phyloP scores from a whole-genome alignment of 2,797 vertebrate species.

The Acipenser transmontanus region DNA sequence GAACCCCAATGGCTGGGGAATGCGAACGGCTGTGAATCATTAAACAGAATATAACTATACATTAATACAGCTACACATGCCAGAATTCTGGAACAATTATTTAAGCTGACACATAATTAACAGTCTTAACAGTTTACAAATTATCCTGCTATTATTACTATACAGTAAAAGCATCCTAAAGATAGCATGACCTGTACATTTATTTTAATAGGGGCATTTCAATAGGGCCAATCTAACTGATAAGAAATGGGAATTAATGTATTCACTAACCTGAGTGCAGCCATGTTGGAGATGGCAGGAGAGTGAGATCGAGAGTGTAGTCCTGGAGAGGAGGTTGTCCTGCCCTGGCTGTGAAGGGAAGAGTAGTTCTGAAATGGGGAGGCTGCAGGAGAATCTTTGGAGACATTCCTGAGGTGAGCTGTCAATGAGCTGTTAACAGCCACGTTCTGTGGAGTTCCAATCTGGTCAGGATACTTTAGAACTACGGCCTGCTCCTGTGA shows the following conservation, averaged over 20 bases:
- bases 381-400: conserved; percentile 73
- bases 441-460: conserved; percentile 58
- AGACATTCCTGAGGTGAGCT: conserved; percentile 77
- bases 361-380: conserved; percentile 87
- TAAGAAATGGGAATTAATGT: background rate
- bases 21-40: conserved; percentile 74
- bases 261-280: conserved; percentile 77
- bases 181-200: no score
- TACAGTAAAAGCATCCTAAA: no score
- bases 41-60: no score
- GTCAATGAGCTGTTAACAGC: conserved; percentile 71
- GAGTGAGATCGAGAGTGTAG: conserved; percentile 81
- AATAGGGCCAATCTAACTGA: no score
- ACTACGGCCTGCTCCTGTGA: conserved; percentile 78
- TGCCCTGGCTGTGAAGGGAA: conserved; percentile 76
- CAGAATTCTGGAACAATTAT: no score
- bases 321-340: conserved; percentile 66
- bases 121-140: no score
- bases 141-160: no score
- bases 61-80: no score
- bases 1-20: conserved; percentile 85
- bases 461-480: conserved; percentile 72
- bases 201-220: no score
- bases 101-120: no score
- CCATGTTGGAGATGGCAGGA: conserved; percentile 90